Conservation (phyloP, 2,888 invertebrate species). For the Ophraella communa region DNA sequence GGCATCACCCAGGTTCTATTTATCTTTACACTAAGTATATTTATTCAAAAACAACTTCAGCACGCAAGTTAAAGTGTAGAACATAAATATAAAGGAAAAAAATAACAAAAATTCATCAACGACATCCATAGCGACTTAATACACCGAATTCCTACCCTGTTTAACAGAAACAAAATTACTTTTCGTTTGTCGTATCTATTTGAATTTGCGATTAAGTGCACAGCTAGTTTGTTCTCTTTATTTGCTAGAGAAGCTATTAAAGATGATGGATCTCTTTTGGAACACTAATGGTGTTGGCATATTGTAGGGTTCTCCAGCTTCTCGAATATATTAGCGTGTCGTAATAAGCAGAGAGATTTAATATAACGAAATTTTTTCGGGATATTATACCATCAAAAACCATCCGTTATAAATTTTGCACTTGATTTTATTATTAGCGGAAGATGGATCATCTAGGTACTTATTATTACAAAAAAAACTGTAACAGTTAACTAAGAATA, state of each 20-base stretch:
- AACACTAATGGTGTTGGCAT: not conserved
- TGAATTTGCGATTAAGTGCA: constrained; percentile 2
- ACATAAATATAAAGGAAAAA: too few species aligned
- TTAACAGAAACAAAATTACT: not conserved
- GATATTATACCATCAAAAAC: not conserved
- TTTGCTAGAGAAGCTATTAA: constrained; percentile 6
- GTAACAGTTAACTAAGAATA: too few species aligned
- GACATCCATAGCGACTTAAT: not conserved
- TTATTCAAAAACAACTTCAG: too few species aligned
- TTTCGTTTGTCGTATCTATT: not conserved
- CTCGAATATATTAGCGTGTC: not conserved
- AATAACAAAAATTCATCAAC: too few species aligned
- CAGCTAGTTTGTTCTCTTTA: constrained; percentile 2
- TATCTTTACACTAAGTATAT: too few species aligned
- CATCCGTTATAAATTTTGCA: too few species aligned
- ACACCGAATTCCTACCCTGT: not conserved
- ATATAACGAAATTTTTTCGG: not conserved
- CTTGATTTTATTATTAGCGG: too few species aligned
- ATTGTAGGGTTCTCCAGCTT: not conserved
- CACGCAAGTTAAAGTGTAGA: too few species aligned
- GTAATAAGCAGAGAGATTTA: not conserved
- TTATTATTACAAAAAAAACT: too few species aligned
- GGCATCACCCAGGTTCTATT: too few species aligned
- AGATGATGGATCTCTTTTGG: constrained; percentile 6
- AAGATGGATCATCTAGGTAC: too few species aligned